These are phyloP conservation scores for Drosophila azteca DNA, from an alignment of 1,140 invertebrate genomes.

Conservation along the genomic window DNA sequence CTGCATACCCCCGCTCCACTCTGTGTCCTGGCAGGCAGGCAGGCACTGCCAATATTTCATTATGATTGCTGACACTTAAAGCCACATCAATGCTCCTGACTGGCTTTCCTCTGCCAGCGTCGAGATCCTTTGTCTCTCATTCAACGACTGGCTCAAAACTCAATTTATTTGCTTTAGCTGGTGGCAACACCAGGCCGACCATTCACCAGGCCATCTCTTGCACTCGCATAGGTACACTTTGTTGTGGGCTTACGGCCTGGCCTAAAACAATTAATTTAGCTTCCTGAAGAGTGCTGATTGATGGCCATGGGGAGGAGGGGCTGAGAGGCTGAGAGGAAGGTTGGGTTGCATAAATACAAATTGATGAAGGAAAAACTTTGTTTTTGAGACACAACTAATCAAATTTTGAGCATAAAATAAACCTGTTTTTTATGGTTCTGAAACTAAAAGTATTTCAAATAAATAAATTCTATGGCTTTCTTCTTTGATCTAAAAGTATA, in stretches of 20 bases:
- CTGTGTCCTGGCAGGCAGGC: background rate
- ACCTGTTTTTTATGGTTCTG: no score
- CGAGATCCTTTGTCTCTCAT: slow-evolving; percentile 44
- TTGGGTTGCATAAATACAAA: background rate
- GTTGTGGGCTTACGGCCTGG: slow-evolving; percentile 32
- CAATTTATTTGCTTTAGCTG: slow-evolving; percentile 70
- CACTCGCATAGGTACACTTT: no score
- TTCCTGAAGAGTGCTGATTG: slow-evolving; percentile 1
- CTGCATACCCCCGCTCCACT: slow-evolving; percentile 1
- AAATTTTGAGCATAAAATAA: no score
- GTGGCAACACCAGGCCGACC: slow-evolving; percentile 11
- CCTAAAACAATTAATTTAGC: slow-evolving; percentile 50
- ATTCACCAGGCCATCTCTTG: slow-evolving; percentile 3
- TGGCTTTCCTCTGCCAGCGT: slow-evolving; percentile 27
- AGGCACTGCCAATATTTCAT: slow-evolving; percentile 66
- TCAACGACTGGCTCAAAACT: slow-evolving; percentile 61
- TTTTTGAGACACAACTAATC: no score
- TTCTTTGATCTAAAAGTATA: no score
- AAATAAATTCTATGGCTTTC: no score
- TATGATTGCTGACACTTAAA: slow-evolving; percentile 73
- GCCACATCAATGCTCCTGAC: slow-evolving; percentile 66
- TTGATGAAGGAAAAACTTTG: background rate
- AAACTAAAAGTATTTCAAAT: no score
- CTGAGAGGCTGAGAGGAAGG: no score
- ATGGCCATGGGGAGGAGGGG: background rate